Evolutionary conservation across 2,888 invertebrate genomes (phyloP).

Genomic region (Beris chalybata): DNA sequence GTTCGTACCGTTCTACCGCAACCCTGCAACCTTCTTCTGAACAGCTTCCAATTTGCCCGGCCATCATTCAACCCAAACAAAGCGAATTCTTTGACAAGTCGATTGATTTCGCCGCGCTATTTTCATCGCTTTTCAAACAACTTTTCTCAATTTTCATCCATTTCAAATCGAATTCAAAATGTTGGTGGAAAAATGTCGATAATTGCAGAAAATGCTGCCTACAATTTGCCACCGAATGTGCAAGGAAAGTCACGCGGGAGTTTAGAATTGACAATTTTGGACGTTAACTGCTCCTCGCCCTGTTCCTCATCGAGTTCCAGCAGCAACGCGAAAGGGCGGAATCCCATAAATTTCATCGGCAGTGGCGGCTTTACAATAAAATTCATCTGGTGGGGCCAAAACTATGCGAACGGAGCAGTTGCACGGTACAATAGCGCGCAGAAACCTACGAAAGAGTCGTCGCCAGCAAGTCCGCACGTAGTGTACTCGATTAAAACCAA

Average conservation of each 20-base stretch:
- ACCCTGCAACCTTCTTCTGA: too few species aligned
- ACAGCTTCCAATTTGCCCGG: too few species aligned
- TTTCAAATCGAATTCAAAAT: constrained; percentile 2
- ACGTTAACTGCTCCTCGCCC: constrained; percentile 13
- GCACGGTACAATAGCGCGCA: neutral
- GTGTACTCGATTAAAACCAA: constrained; percentile 45
- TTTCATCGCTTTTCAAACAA: too few species aligned
- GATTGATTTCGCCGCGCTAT: too few species aligned
- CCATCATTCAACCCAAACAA: too few species aligned
- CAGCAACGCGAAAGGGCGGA: neutral
- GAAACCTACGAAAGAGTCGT: neutral
- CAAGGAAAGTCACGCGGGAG: constrained; percentile 41
- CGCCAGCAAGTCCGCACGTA: constrained; percentile 1
- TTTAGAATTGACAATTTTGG: constrained; percentile 43
- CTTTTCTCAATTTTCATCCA: too few species aligned
- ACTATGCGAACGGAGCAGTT: constrained; percentile 32
- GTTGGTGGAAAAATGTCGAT: constrained; percentile 11
- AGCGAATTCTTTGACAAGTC: too few species aligned
- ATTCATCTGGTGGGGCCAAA: constrained; percentile 47
- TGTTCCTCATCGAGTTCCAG: neutral
- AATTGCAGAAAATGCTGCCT: neutral
- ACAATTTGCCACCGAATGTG: constrained; percentile 38
- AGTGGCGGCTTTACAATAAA: constrained; percentile 43
- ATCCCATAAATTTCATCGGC: constrained; percentile 28
- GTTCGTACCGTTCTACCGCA: too few species aligned